phyloP scores from a whole-genome alignment of 1,140 invertebrate species.

The Portunus trituberculatus region DNA sequence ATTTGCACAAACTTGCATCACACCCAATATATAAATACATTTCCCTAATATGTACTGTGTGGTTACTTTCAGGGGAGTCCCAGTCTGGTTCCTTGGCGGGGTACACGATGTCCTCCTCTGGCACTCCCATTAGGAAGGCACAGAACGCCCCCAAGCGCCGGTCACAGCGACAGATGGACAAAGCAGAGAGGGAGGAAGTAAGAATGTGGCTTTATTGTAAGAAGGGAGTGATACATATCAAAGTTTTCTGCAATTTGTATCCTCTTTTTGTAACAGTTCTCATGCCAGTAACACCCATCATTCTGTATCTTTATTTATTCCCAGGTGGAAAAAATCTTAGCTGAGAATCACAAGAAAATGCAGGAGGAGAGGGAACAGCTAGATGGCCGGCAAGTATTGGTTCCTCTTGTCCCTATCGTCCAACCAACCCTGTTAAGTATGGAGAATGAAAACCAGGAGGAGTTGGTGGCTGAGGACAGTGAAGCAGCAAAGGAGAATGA shows the following conservation, averaged over 20 bases:
- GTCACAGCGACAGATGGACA: conserved; percentile 80
- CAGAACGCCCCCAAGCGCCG: conserved; percentile 78
- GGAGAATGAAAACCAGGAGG: conserved; percentile 15
- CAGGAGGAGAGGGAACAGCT: conserved; percentile 78
- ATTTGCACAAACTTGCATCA: no score
- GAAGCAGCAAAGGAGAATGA: conserved; percentile 81
- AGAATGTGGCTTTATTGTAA: not conserved
- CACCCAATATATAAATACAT: no score
- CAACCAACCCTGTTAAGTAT: not conserved
- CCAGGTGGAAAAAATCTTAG: conserved; percentile 79
- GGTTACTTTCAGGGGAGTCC: not conserved
- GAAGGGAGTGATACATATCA: no score
- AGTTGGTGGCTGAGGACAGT: conserved; percentile 80
- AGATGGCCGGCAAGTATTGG: not conserved
- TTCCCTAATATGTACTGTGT: not conserved
- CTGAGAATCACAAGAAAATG: conserved; percentile 80
- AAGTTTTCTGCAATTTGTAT: no score
- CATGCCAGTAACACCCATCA: not conserved
- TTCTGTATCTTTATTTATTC: not conserved
- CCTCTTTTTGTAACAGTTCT: no score
- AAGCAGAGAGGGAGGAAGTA: conserved; percentile 79
- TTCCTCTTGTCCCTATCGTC: not conserved
- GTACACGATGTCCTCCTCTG: not conserved
- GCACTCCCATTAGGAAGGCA: not conserved
- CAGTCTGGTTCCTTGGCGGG: not conserved